Base-by-base conservation (phyloP, 2,888 invertebrate species). In the Latrodectus hesperus region DNA sequence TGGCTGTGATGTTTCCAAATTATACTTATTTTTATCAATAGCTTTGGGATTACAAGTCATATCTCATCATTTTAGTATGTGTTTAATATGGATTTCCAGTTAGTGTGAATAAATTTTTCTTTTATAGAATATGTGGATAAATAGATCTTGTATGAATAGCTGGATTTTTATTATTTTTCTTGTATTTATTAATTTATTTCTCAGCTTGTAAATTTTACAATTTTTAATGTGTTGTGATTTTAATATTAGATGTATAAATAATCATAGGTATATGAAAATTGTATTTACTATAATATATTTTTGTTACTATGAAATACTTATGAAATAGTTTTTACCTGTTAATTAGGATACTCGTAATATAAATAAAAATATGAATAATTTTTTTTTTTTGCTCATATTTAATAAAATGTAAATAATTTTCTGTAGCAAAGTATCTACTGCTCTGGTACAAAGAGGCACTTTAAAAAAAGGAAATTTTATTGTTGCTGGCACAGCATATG, bases 361-460 rank as follows among this genome's bases (percentile, higher is more conserved):
- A 60, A 60, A 60, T 60, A 16, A 16, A 60, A 11, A 60, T 60
- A 16, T 16, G 10, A 60, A 60, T 60, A 38, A 16, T 0, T 9
- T 14, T 14, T 5, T 60, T 60, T 16, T 11, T 60, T 60, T 60
- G 6, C 12, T 10, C 14, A 60, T 5, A 9, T 68, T 26, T 68
- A 73, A 52, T 52, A 17, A 17, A 17, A n/a, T n/a, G 1, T 73
- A 17, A 14, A 11, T 22, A 14, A 14, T 55, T 8, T 72, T 38
- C 67, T 60, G 12, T 14, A 90, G 96, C 68, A 96, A 96, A 92
- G 94, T 97, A 85, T 95, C 96, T 3, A 97, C 98, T 1, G 94
- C 96, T 60, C 93, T 98, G 74, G 95, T 99, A 1, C 96, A 96
- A 90, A 94, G 97, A 88, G 98, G 98, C 1, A 97, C 96, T 0